These are phyloP conservation scores for Lates japonicus DNA, from an alignment of 2,797 vertebrate genomes.

Conservation along the genomic window DNA sequence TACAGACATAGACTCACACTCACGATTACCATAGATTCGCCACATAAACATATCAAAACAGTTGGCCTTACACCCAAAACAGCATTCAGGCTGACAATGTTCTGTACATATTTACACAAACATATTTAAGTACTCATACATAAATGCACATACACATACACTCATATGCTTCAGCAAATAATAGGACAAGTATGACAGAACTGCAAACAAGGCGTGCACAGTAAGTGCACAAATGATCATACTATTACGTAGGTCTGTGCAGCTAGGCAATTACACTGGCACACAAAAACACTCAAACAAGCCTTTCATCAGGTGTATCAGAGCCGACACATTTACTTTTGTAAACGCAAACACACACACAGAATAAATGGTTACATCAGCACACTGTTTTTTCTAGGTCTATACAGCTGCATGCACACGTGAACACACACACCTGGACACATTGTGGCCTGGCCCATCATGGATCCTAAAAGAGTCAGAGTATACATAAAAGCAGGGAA, in stretches of 20 bases:
- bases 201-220: slow-evolving; percentile 15
- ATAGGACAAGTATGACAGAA: slow-evolving; percentile 30
- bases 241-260: slow-evolving; percentile 3
- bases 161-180: not conserved
- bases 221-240: slow-evolving; percentile 7
- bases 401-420: slow-evolving; percentile 30
- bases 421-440: slow-evolving; percentile 57
- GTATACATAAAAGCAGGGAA: slow-evolving; percentile 76
- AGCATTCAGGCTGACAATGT: not conserved
- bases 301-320: slow-evolving; percentile 25
- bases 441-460: slow-evolving; percentile 37
- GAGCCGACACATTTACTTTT: not conserved
- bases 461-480: slow-evolving; percentile 67
- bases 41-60: not conserved
- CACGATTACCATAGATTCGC: not conserved
- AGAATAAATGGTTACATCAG: slow-evolving; percentile 34
- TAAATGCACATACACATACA: not conserved
- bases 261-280: slow-evolving; percentile 19
- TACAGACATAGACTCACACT: slow-evolving; percentile 6
- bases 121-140: not conserved
- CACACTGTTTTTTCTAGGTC: slow-evolving; percentile 20
- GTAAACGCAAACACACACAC: slow-evolving; percentile 15
- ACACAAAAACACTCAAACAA: not conserved
- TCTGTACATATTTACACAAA: not conserved
- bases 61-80: slow-evolving; percentile 1